phyloP scores from a whole-genome alignment of 2,888 invertebrate species.

The Hermodice carunculata region DNA sequence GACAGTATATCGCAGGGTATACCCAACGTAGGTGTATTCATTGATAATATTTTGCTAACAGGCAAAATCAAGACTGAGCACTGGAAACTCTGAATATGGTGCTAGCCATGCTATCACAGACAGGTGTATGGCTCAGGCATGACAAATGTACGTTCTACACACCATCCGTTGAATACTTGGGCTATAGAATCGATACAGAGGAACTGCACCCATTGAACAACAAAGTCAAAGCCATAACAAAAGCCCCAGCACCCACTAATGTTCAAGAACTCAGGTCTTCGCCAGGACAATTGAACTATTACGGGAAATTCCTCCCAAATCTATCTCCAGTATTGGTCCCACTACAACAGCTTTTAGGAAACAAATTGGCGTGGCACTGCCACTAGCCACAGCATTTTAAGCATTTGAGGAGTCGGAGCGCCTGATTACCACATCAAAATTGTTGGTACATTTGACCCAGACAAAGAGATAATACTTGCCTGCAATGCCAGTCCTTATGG shows the following conservation, averaged over 20 bases:
- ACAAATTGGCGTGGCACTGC: background rate
- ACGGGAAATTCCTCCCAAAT: constrained; percentile 27
- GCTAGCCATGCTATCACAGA: too few relatives aligned
- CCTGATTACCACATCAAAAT: background rate
- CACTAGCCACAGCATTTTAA: background rate
- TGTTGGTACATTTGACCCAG: background rate
- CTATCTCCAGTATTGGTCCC: constrained; percentile 14
- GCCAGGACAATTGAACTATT: constrained; percentile 29
- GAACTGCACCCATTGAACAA: constrained; percentile 23
- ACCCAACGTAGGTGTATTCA: too few relatives aligned
- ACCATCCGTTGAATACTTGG: constrained; percentile 25
- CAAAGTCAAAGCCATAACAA: constrained; percentile 24
- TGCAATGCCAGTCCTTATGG: background rate
- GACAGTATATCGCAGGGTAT: too few relatives aligned
- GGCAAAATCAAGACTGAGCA: too few relatives aligned
- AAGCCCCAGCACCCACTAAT: constrained; percentile 28
- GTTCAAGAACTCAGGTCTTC: constrained; percentile 31
- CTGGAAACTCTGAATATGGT: too few relatives aligned
- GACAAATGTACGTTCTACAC: background rate
- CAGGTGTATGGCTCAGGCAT: too few relatives aligned
- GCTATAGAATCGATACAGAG: constrained; percentile 27
- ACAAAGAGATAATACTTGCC: background rate
- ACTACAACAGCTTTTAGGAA: background rate
- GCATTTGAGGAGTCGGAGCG: background rate
- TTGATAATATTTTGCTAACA: too few relatives aligned